A percentile compares a stretch with the other conserved stretches of the same genome.
phyloP scores from a whole-genome alignment of 2,113 vertebrate genomes.

The Calidris pygmaea region DNA sequence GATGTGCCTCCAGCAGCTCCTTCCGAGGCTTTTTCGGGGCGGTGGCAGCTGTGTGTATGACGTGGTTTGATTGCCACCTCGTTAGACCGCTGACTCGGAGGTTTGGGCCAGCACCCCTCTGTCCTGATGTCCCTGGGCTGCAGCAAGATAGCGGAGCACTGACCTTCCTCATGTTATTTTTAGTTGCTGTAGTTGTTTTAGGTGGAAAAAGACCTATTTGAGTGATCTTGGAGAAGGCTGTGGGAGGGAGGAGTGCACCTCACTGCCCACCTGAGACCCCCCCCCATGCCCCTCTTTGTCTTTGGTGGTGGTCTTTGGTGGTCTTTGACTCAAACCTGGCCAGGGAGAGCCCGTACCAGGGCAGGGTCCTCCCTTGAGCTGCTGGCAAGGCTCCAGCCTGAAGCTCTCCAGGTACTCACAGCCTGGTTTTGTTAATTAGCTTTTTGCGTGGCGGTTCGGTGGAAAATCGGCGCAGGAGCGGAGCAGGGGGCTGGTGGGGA shows the following conservation, averaged over 20 bases:
- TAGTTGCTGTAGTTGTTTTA: not conserved
- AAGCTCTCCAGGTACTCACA: not conserved
- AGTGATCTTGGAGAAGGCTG: not conserved
- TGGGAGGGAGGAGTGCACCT: not conserved
- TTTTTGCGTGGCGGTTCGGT: not conserved
- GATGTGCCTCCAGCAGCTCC: not conserved
- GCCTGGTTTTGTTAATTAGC: not conserved
- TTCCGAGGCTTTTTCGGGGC: rapidly evolving
- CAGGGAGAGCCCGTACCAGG: rapidly evolving
- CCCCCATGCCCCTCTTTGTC: not conserved
- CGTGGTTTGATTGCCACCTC: not conserved
- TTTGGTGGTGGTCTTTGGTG: too few relatives aligned
- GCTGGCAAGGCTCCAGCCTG: not conserved
- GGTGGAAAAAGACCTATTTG: not conserved
- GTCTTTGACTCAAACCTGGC: not conserved
- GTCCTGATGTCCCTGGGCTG: not conserved
- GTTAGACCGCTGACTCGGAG: rapidly evolving
- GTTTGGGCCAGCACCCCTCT: not conserved
- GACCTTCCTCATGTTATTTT: not conserved
- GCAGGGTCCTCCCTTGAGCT: not conserved
- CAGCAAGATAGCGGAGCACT: not conserved
- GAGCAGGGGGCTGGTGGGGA: not conserved
- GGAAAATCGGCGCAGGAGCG: not conserved
- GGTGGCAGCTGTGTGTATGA: not conserved
- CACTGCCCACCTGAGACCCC: not conserved